These are phyloP conservation scores for Alentia gelatinosa DNA, from an alignment of 2,888 invertebrate genomes.

Conservation along the genomic window DNA sequence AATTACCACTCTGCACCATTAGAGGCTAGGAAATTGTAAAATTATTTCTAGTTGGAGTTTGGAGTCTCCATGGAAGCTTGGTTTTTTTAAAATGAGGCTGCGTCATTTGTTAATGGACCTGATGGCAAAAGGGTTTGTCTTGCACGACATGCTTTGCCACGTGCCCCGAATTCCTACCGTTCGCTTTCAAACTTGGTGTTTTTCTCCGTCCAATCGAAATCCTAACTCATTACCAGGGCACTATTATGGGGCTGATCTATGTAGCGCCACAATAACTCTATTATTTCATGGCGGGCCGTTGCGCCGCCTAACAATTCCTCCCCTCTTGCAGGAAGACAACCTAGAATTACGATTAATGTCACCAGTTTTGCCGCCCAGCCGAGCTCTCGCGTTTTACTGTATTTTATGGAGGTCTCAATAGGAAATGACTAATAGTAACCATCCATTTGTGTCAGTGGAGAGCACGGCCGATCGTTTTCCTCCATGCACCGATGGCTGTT, in stretches of 20 bases:
- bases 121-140: neutral
- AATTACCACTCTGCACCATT: neutral
- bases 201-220: neutral
- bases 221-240: conserved; percentile 7
- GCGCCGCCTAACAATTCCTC: conserved; percentile 3
- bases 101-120: neutral
- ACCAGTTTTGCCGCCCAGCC: neutral
- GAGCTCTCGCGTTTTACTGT: neutral
- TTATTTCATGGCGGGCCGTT: conserved; percentile 34
- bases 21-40: neutral
- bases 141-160: neutral
- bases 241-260: conserved; percentile 22
- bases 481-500: conserved; percentile 4
- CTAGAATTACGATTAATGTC: conserved; percentile 35
- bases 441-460: conserved; percentile 39
- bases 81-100: neutral
- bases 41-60: neutral
- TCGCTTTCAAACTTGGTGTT: neutral
- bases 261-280: conserved; percentile 31
- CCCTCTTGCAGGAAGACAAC: neutral
- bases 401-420: conserved; percentile 25
- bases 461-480: conserved; percentile 23
- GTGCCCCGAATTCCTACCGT: neutral
- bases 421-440: conserved; percentile 32
- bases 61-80: neutral